These are phyloP conservation scores for Lophochroa leadbeateri DNA, from an alignment of 2,113 vertebrate genomes.

Conservation along the genomic window DNA sequence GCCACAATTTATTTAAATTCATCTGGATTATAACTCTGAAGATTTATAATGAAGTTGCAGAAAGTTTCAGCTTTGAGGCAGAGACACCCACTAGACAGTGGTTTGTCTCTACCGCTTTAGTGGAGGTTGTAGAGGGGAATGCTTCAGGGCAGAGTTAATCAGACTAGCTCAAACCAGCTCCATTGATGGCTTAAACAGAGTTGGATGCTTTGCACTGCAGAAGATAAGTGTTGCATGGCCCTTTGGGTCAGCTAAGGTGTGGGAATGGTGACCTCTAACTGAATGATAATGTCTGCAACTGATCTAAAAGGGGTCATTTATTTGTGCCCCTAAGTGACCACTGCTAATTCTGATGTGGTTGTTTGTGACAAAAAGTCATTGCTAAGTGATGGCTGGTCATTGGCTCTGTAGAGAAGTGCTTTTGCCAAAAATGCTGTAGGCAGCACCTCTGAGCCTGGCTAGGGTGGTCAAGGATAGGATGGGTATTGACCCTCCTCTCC, in stretches of 20 bases:
- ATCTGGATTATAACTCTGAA: neutral
- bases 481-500: neutral
- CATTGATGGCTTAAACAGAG: neutral
- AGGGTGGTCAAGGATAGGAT: neutral
- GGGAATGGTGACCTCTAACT: neutral
- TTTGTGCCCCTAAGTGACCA: neutral
- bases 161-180: neutral
- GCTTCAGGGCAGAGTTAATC: neutral
- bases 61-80: neutral
- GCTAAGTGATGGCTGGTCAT: neutral
- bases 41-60: neutral
- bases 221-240: neutral
- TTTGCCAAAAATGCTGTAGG: neutral
- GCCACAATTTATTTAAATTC: neutral
- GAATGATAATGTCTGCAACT: neutral
- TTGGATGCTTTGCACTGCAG: neutral
- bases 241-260: neutral
- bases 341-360: neutral
- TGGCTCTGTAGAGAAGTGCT: neutral
- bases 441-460: neutral
- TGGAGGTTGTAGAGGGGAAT: neutral
- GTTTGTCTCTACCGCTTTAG: rapidly evolving
- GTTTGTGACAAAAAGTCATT: neutral
- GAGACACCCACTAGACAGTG: neutral
- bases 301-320: neutral